Conservation (phyloP, 2,113 vertebrate genomes). For the Serinus canaria region DNA sequence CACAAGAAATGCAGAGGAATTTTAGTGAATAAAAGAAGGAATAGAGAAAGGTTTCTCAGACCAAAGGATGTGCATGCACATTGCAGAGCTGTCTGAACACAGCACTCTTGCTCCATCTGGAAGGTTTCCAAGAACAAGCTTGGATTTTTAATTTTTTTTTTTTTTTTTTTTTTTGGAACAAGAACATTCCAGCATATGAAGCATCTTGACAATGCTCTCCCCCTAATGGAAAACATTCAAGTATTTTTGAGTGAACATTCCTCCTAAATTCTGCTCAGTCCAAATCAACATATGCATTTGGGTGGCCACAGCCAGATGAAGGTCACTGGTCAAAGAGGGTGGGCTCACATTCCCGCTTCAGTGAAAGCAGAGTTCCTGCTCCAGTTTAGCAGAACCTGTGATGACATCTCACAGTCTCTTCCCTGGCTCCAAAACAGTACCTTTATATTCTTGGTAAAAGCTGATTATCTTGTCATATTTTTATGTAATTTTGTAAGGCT, state of each 20-base stretch:
- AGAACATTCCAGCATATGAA: constrained; percentile 21
- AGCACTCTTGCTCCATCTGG: not conserved
- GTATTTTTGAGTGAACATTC: not conserved
- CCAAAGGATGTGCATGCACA: not conserved
- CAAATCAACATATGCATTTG: not conserved
- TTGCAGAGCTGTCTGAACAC: not conserved
- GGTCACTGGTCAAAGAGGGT: not conserved
- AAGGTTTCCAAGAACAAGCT: not conserved
- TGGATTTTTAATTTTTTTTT: not conserved
- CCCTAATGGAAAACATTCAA: constrained; percentile 9
- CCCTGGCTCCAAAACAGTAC: not conserved
- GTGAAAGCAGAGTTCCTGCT: not conserved
- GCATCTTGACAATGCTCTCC: not conserved
- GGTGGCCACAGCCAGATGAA: not conserved
- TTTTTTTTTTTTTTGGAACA: constrained; percentile 11
- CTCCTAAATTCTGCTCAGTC: not conserved
- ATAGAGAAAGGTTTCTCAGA: not conserved
- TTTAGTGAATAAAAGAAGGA: not conserved
- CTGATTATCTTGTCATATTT: not conserved
- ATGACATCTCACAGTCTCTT: not conserved
- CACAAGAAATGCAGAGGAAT: not conserved
- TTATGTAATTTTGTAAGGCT: not conserved
- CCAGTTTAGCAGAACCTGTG: not conserved
- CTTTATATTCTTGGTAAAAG: not conserved
- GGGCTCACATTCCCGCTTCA: not conserved